Conservation (phyloP, 2,888 invertebrate species). For the Chymomyza fuscimana region DNA sequence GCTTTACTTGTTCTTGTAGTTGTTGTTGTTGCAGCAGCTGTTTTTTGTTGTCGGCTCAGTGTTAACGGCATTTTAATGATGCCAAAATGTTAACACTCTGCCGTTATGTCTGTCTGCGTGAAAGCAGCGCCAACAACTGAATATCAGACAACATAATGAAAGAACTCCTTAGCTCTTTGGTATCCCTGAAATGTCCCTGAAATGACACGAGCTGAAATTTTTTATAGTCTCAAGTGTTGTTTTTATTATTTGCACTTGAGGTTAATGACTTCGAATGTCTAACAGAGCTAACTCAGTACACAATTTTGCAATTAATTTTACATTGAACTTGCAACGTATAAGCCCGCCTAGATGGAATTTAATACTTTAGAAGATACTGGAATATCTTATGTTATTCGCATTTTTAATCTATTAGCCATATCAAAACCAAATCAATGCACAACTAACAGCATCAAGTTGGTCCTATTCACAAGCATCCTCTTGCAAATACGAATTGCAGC, state of each 20-base stretch:
- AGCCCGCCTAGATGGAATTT: neutral
- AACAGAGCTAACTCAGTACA: neutral
- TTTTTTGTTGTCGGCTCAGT: neutral
- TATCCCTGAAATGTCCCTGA: slow-evolving; percentile 31
- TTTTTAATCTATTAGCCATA: neutral
- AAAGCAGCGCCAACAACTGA: slow-evolving; percentile 38
- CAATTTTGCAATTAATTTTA: slow-evolving; percentile 45
- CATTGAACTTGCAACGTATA: neutral
- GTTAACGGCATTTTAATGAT: slow-evolving; percentile 50
- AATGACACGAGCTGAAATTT: slow-evolving; percentile 44
- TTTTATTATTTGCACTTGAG: neutral
- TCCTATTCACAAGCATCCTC: too few relatives aligned
- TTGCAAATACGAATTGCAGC: too few relatives aligned
- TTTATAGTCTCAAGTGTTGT: slow-evolving; percentile 57
- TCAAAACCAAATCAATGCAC: too few relatives aligned
- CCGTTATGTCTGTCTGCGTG: slow-evolving; percentile 6
- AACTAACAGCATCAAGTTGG: too few relatives aligned
- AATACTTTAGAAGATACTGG: neutral
- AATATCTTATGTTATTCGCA: neutral
- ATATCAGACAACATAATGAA: slow-evolving; percentile 43
- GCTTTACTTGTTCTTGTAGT: neutral
- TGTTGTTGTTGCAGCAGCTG: slow-evolving; percentile 8
- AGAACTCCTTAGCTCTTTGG: slow-evolving; percentile 4
- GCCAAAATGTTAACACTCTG: slow-evolving; percentile 22
- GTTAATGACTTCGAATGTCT: neutral